phyloP scores from a whole-genome alignment of 2,113 vertebrate genomes.

The Siniperca knerii region DNA sequence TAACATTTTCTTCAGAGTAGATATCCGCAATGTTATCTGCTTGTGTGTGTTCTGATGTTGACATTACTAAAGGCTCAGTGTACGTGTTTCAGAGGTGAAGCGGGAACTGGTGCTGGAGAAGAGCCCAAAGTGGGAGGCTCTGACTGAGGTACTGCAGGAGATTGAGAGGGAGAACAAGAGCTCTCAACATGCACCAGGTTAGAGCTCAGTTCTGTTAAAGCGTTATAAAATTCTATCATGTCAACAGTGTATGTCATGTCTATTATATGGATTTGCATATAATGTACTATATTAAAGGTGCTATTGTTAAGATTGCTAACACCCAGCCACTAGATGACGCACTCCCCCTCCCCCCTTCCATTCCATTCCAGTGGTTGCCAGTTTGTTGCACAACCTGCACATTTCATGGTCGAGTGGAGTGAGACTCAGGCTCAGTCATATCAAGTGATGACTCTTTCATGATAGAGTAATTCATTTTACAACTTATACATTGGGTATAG shows the following conservation, averaged over 20 bases:
- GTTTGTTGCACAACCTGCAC: too few species aligned
- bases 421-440: too few species aligned
- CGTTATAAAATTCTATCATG: too few species aligned
- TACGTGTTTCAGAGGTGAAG: slow-evolving; percentile 84
- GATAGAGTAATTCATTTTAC: too few species aligned
- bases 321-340: too few species aligned
- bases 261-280: neutral
- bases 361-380: too few species aligned
- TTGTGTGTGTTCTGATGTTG: neutral
- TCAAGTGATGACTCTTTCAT: too few species aligned
- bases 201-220: slow-evolving; percentile 49
- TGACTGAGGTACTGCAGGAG: slow-evolving; percentile 93
- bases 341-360: too few species aligned
- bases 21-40: neutral
- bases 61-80: slow-evolving; percentile 8
- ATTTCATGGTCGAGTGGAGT: too few species aligned
- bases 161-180: slow-evolving; percentile 93
- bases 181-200: slow-evolving; percentile 88
- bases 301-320: too few species aligned
- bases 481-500: too few species aligned
- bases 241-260: neutral
- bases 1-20: neutral
- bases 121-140: slow-evolving; percentile 96
- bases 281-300: neutral
- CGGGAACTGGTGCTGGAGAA: slow-evolving; percentile 92